Evolutionary conservation across 2,113 vertebrate species (phyloP).

Genomic region (Corythoichthys haematopterus): DNA sequence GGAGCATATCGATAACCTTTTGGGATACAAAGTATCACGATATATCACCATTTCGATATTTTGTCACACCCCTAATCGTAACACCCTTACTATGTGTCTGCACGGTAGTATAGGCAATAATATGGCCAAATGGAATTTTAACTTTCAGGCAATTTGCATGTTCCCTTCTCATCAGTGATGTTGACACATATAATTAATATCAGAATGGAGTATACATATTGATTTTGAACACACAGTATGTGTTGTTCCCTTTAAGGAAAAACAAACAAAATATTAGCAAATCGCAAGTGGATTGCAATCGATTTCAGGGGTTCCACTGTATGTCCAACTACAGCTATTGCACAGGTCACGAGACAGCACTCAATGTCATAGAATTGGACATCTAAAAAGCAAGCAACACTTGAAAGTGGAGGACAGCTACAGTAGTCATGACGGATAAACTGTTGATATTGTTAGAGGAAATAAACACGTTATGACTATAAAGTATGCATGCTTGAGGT

Average conservation of each 20-base stretch:
- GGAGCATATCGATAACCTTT: too few species aligned
- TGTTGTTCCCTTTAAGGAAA: background rate
- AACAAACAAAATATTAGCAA: background rate
- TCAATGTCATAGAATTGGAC: background rate
- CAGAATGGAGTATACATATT: too few species aligned
- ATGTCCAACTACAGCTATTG: conserved; percentile 4
- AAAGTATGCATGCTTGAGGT: background rate
- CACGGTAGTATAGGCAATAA: too few species aligned
- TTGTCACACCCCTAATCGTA: too few species aligned
- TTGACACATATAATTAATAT: too few species aligned
- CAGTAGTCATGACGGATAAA: background rate
- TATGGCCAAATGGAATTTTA: too few species aligned
- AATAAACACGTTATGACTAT: background rate
- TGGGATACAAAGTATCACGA: too few species aligned
- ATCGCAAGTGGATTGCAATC: background rate
- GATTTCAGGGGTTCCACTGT: conserved; percentile 2
- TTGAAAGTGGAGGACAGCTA: background rate
- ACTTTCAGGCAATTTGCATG: too few species aligned
- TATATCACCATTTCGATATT: too few species aligned
- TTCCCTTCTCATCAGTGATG: too few species aligned
- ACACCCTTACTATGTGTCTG: too few species aligned
- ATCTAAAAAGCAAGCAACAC: background rate
- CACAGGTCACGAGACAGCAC: background rate
- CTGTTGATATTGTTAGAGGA: background rate
- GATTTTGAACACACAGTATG: background rate